Percentiles rank a stretch among this genome's conserved stretches.
Conservation (phyloP, 2,113 vertebrate genomes). For the Carettochelys insculpta region DNA sequence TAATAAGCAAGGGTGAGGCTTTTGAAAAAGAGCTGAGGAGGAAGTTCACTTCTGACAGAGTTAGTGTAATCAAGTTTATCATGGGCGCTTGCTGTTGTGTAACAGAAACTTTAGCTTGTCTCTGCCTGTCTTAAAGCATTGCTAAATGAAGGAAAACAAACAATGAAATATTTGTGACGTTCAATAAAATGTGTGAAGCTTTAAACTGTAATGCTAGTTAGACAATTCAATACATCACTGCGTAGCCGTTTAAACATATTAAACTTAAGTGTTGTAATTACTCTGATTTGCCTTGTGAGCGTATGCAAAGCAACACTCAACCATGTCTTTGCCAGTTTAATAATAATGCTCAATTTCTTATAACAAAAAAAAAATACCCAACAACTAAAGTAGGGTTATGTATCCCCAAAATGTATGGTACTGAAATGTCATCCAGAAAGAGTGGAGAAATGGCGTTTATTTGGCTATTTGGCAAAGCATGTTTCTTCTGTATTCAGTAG, state of each 20-base stretch:
- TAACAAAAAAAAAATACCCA: no score
- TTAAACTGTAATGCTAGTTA: background rate
- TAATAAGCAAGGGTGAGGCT: constrained; percentile 76
- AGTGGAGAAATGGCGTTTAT: background rate
- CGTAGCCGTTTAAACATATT: background rate
- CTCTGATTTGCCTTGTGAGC: background rate
- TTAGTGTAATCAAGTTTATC: constrained; percentile 81
- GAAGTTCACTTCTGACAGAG: constrained; percentile 78
- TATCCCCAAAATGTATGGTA: background rate
- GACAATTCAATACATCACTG: background rate
- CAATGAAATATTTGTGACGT: constrained; percentile 76
- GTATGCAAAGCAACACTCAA: background rate
- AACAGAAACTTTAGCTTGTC: constrained; percentile 86
- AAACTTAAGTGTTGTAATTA: background rate
- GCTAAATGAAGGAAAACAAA: constrained; percentile 80
- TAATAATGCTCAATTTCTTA: no score
- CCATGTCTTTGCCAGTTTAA: background rate
- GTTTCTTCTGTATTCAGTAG: background rate
- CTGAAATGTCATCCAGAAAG: background rate
- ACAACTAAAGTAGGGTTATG: background rate
- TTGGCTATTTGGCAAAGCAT: background rate
- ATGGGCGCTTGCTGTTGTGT: constrained; percentile 79
- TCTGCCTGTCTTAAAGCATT: constrained; percentile 79
- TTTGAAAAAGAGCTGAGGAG: constrained; percentile 73
- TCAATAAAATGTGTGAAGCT: constrained; percentile 69